A percentile compares a stretch with the other conserved stretches of the same genome.
These are phyloP conservation scores for Ispidina picta DNA, from an alignment of 2,797 vertebrate genomes.

Conservation along the genomic window DNA sequence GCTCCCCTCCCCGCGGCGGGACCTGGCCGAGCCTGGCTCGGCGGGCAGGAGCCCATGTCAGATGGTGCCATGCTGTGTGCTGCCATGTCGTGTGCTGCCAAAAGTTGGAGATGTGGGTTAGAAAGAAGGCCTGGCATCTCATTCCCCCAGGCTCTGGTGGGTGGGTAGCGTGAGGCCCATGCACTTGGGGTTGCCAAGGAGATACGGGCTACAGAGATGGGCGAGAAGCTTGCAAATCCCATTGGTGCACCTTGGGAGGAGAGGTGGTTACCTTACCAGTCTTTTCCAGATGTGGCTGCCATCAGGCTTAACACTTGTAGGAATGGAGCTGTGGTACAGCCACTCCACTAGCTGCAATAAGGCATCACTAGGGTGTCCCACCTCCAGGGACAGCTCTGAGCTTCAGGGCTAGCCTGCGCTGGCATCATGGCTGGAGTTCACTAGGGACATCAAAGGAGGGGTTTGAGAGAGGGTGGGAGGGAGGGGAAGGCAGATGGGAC, in stretches of 20 bases:
- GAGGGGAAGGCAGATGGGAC: conserved; percentile 51
- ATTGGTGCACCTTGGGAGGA: conserved; percentile 70
- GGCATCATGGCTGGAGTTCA: conserved; percentile 74
- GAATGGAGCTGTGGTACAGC: conserved; percentile 71
- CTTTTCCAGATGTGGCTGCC: conserved; percentile 69
- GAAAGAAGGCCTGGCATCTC: conserved; percentile 72
- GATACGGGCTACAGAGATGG: conserved; percentile 65
- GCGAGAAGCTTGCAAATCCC: conserved; percentile 73
- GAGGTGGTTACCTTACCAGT: conserved; percentile 74
- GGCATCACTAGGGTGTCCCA: conserved; percentile 69
- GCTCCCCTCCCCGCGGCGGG: conserved; percentile 4
- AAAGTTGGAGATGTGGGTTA: conserved; percentile 74
- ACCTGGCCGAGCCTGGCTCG: conserved; percentile 39
- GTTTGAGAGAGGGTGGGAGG: conserved; percentile 61
- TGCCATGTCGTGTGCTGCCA: conserved; percentile 72
- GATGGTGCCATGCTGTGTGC: conserved; percentile 71
- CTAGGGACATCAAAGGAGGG: conserved; percentile 77
- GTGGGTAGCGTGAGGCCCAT: conserved; percentile 77
- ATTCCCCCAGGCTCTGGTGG: conserved; percentile 70
- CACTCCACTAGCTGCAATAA: conserved; percentile 73
- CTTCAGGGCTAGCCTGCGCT: conserved; percentile 74
- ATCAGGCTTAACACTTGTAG: conserved; percentile 74
- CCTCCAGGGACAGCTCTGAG: conserved; percentile 72
- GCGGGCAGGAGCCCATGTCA: conserved; percentile 48
- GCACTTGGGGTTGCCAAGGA: conserved; percentile 72